Base-by-base conservation (phyloP, 2,888 invertebrate genomes). In the Pycnomerus fuliginosus region DNA sequence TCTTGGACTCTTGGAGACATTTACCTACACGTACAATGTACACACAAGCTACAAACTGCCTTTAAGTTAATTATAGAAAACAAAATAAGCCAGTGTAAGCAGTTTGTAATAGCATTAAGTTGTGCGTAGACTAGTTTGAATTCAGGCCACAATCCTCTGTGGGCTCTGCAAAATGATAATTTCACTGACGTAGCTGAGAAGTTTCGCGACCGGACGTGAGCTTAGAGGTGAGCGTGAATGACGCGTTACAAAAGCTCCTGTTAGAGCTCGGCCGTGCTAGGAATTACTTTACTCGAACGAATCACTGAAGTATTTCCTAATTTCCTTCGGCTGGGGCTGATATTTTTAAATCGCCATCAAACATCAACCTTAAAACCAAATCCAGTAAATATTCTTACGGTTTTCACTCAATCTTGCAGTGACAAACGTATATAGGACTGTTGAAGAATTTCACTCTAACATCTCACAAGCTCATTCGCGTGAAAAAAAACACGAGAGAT, bases 51-150 rank as follows among this genome's bases (percentile, higher is more conserved):
- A 45, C 44, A 48, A 48, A 53, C 47, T 47, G 44, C 42, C 49
- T 45, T 45, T 44, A 55, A 58, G 52, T 53, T 49, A 52, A 53
- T 56, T 51, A 56, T 48, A 49, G 53, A 46, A 55, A 56, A 56
- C 50, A 53, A 44, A 52, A 45, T 52, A 45, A 58, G 50, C 52
- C 43, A 44, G 37, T 53, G 53, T 58, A 58, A 58, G 56, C 52
- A 53, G 56, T 53, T 50, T 44, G 49, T 56, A 55, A 55, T 53
- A 53, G 53, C 48, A 55, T 58, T 55, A 56, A 49, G 30, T 42
- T 42, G 47, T 48, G 48, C 44, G 48, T 44, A 10, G 27, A 7
- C 27, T 45, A 42, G 45, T 45, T 45, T 42, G 45, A 45, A 49
- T 49, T 49, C 49, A 49, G 32, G 31, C 45, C 38, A 17, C 49